A percentile compares a stretch with the other conserved stretches of the same genome.
phyloP scores from a whole-genome alignment of 2,113 vertebrate species.

The Chloropsis hardwickii region DNA sequence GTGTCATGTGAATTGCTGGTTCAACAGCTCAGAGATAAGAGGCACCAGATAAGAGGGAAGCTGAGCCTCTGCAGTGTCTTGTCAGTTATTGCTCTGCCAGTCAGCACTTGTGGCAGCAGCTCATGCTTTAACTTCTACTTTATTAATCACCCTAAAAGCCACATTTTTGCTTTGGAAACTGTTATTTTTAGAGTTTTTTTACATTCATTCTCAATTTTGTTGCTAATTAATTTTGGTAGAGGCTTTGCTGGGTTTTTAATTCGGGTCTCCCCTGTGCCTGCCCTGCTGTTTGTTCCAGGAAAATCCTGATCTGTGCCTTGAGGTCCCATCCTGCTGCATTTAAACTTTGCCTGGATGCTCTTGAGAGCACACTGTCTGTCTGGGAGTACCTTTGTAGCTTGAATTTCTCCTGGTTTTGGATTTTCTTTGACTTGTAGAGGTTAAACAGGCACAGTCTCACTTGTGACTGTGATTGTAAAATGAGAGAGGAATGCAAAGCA shows the following conservation, averaged over 20 bases:
- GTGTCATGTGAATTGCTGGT: constrained; percentile 4
- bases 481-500: neutral
- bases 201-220: neutral
- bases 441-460: neutral
- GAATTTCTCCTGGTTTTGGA: neutral
- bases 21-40: neutral
- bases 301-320: neutral
- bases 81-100: neutral
- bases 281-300: neutral
- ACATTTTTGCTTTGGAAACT: neutral
- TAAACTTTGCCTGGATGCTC: constrained; percentile 15
- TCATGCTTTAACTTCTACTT: neutral
- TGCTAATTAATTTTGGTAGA: neutral
- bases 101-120: neutral
- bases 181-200: neutral
- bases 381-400: neutral
- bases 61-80: neutral
- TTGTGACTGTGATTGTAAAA: neutral
- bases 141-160: neutral
- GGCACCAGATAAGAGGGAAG: neutral
- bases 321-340: neutral
- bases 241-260: neutral
- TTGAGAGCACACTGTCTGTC: neutral
- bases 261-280: neutral
- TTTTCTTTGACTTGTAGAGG: neutral